Evolutionary conservation across 2,113 vertebrate species (phyloP).

Genomic region (Heteronetta atricapilla): DNA sequence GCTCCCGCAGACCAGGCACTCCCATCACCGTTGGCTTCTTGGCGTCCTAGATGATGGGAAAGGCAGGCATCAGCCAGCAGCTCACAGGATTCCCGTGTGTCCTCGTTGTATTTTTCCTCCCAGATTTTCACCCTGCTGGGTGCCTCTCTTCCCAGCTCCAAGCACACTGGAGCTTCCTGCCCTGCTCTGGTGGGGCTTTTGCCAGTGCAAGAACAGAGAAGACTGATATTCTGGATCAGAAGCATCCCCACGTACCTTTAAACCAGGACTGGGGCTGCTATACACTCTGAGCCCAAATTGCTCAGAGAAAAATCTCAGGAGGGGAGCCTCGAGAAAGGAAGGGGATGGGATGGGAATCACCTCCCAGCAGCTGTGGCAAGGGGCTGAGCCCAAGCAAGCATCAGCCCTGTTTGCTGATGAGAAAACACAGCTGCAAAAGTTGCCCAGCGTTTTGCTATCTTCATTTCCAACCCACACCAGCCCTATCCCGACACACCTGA

Average conservation of each 20-base stretch:
- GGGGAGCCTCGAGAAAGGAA: neutral
- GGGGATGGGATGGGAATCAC: neutral
- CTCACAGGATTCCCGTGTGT: neutral
- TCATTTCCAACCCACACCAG: neutral
- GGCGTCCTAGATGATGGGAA: neutral
- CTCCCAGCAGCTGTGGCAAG: neutral
- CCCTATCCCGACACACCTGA: neutral
- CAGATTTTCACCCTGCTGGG: neutral
- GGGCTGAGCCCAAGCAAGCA: neutral
- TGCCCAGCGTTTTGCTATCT: neutral
- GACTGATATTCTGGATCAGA: neutral
- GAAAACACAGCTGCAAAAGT: neutral
- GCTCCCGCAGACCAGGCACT: neutral
- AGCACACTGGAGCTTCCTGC: neutral
- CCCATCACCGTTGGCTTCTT: too few relatives aligned
- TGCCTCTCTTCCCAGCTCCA: neutral
- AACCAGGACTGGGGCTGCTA: neutral
- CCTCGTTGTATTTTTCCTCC: neutral
- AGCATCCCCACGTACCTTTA: neutral
- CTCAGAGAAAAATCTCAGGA: neutral
- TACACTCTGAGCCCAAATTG: neutral
- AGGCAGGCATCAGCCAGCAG: neutral
- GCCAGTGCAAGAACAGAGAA: neutral
- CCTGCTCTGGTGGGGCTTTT: neutral
- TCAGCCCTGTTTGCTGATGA: fast-evolving